These are phyloP conservation scores for Cosmorhoe ocellata DNA, from an alignment of 2,888 invertebrate species.

Conservation along the genomic window DNA sequence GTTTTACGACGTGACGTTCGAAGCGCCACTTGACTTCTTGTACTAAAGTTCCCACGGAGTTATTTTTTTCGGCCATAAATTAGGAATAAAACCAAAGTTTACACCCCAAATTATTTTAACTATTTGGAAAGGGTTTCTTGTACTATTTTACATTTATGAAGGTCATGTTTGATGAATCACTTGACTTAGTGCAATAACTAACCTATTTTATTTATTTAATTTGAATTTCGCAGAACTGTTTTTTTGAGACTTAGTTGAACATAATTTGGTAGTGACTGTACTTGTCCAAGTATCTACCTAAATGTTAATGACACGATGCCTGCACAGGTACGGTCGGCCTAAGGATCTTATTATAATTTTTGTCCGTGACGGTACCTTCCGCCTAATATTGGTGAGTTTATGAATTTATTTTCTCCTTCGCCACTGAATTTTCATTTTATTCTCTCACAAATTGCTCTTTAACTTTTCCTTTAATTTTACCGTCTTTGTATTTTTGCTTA, in stretches of 20 bases:
- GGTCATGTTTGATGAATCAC: not conserved
- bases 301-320: conserved; percentile 37
- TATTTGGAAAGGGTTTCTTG: not conserved
- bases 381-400: conserved; percentile 34
- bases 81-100: conserved; percentile 27
- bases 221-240: too few species aligned
- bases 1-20: conserved; percentile 52
- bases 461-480: conserved; percentile 23
- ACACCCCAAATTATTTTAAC: conserved; percentile 9
- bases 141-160: not conserved
- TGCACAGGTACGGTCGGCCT: conserved; percentile 28
- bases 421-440: conserved; percentile 23
- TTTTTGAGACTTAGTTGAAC: too few species aligned
- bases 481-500: not conserved
- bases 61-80: conserved; percentile 34
- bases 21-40: conserved; percentile 41
- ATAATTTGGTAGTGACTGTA: conserved; percentile 40
- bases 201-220: too few species aligned
- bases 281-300: conserved; percentile 28
- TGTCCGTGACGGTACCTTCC: conserved; percentile 34
- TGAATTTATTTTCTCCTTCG: conserved; percentile 32
- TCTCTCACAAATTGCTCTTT: conserved; percentile 28
- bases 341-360: conserved; percentile 37
- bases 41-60: conserved; percentile 36
- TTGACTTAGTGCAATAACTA: too few species aligned